These are phyloP conservation scores for Chaetodon trifascialis DNA, from an alignment of 2,113 vertebrate species.

Conservation along the genomic window DNA sequence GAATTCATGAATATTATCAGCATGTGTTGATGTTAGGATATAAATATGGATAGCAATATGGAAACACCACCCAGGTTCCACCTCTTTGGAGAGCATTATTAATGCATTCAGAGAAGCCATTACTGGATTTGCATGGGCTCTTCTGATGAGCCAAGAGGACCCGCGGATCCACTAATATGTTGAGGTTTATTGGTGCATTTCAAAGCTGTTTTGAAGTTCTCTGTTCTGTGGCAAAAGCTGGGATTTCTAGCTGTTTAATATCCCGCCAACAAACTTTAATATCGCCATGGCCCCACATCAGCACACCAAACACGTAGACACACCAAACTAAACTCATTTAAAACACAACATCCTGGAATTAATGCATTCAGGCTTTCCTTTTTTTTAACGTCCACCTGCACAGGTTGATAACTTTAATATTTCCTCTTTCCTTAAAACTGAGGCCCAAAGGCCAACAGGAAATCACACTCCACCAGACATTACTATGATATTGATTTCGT, in stretches of 20 bases:
- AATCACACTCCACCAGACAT: constrained; percentile 52
- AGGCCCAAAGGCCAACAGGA: constrained; percentile 37
- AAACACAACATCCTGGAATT: constrained; percentile 52
- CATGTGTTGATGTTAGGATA: constrained; percentile 67
- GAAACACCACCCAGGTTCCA: constrained; percentile 66
- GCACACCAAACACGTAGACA: constrained; percentile 27
- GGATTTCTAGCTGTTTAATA: constrained; percentile 45
- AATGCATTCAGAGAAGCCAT: constrained; percentile 66
- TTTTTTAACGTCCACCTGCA: constrained; percentile 12
- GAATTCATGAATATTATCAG: constrained; percentile 80
- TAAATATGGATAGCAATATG: constrained; percentile 76
- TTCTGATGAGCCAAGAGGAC: constrained; percentile 57
- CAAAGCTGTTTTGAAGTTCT: constrained; percentile 63
- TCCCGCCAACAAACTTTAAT: constrained; percentile 56
- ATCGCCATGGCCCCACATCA: constrained; percentile 41
- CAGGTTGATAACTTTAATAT: constrained; percentile 54
- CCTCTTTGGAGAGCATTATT: constrained; percentile 65
- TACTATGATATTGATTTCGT: constrained; percentile 58
- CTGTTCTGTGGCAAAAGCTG: constrained; percentile 39
- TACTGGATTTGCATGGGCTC: constrained; percentile 62
- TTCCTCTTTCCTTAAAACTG: constrained; percentile 36
- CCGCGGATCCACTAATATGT: constrained; percentile 41
- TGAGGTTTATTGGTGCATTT: constrained; percentile 57
- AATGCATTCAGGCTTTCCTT: constrained; percentile 25
- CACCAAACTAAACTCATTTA: constrained; percentile 41